phyloP scores from a whole-genome alignment of 2,797 vertebrate species.

The Glyptemys insculpta region DNA sequence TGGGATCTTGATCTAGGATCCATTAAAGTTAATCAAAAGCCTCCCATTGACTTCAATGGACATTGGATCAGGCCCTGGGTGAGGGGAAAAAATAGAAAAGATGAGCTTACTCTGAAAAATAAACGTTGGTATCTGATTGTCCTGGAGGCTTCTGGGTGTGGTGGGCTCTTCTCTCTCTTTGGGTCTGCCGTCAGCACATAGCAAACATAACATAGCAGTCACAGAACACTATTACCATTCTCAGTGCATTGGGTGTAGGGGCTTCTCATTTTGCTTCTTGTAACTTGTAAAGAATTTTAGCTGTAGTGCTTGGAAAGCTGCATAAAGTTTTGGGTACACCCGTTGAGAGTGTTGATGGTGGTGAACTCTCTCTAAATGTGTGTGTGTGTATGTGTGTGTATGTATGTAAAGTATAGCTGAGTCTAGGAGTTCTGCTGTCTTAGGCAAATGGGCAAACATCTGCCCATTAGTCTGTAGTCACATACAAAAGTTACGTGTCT shows the following conservation, averaged over 20 bases:
- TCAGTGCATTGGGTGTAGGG: not conserved
- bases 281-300: not conserved
- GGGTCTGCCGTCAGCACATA: not conserved
- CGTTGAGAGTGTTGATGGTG: not conserved
- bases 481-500: not conserved
- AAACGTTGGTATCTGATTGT: not conserved
- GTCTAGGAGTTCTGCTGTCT: not conserved
- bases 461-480: not conserved
- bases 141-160: not conserved
- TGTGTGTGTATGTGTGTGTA: not conserved
- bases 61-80: not conserved
- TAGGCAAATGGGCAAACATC: not conserved
- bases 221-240: not conserved
- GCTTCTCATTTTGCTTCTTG: not conserved
- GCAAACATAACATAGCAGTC: not conserved
- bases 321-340: not conserved
- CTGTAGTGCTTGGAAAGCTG: not conserved
- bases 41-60: not conserved
- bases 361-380: not conserved
- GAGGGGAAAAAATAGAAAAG: not conserved
- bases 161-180: not conserved
- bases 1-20: not conserved
- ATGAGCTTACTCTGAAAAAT: not conserved
- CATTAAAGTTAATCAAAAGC: not conserved
- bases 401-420: rapidly evolving